Percentiles rank a stretch among this genome's conserved stretches.
phyloP scores from a whole-genome alignment of 2,888 invertebrate species.

The Herminia tarsipennalis region DNA sequence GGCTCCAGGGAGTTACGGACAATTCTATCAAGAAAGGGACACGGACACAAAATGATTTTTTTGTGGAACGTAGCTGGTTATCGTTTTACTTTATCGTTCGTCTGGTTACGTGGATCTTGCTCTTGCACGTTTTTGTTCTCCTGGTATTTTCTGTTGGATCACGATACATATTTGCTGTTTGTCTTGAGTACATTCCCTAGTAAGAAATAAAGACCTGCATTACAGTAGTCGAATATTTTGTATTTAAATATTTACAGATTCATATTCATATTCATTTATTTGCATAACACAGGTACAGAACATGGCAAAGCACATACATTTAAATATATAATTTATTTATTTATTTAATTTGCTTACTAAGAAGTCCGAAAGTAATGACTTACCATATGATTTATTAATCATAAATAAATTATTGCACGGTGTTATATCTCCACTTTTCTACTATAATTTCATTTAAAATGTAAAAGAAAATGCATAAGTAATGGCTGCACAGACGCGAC shows the following conservation, averaged over 20 bases:
- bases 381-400: too few species aligned
- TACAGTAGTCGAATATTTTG: too few species aligned
- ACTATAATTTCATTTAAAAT: slow-evolving; percentile 3
- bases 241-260: too few species aligned
- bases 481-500: slow-evolving; percentile 1
- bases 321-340: too few species aligned
- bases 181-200: too few species aligned
- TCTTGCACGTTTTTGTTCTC: slow-evolving; percentile 30
- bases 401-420: too few species aligned
- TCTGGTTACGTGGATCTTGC: slow-evolving; percentile 33
- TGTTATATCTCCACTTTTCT: not conserved
- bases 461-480: slow-evolving; percentile 14
- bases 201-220: too few species aligned
- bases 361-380: too few species aligned
- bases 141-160: slow-evolving; percentile 17
- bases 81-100: slow-evolving; percentile 41
- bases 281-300: too few species aligned
- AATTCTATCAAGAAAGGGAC: slow-evolving; percentile 48
- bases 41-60: slow-evolving; percentile 42
- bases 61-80: slow-evolving; percentile 39
- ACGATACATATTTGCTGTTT: not conserved
- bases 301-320: too few species aligned
- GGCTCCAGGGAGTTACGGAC: slow-evolving; percentile 39
- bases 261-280: too few species aligned
- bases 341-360: too few species aligned